Percentiles rank a stretch among this genome's conserved stretches.
Evolutionary conservation across 1,140 invertebrate species (phyloP).

Genomic region (Cydia splendana): DNA sequence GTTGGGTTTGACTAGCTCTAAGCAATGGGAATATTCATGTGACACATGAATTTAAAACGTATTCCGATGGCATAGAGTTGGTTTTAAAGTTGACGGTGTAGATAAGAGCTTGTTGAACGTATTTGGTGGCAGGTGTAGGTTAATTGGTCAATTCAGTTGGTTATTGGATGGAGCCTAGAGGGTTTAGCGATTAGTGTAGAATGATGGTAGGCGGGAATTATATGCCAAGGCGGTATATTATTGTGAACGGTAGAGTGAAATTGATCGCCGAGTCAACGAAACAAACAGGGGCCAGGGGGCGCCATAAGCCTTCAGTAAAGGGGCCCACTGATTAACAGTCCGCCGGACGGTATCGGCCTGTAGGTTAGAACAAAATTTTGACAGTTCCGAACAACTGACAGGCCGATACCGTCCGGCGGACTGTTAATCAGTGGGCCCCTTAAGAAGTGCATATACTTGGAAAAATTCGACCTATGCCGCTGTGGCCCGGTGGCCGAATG

Average conservation of each 20-base stretch:
- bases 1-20: neutral
- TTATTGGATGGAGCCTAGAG: constrained; percentile 21
- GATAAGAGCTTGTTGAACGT: neutral
- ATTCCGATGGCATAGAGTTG: neutral
- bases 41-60: constrained; percentile 1
- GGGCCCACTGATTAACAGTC: no score
- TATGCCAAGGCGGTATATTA: neutral
- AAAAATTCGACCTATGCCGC: no score
- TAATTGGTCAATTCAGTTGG: constrained; percentile 24
- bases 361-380: no score
- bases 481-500: no score
- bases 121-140: constrained; percentile 15
- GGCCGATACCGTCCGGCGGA: no score
- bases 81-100: neutral
- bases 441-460: no score
- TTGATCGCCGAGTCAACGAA: neutral
- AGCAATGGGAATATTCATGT: neutral
- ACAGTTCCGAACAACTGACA: no score
- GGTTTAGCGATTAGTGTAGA: constrained; percentile 13
- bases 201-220: neutral
- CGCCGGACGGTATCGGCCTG: no score
- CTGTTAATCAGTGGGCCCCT: no score
- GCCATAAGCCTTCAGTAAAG: no score
- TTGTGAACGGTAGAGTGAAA: neutral
- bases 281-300: neutral